A percentile compares a stretch with the other conserved stretches of the same genome.
phyloP scores from a whole-genome alignment of 1,140 invertebrate species.

The Acyrthosiphon pisum region DNA sequence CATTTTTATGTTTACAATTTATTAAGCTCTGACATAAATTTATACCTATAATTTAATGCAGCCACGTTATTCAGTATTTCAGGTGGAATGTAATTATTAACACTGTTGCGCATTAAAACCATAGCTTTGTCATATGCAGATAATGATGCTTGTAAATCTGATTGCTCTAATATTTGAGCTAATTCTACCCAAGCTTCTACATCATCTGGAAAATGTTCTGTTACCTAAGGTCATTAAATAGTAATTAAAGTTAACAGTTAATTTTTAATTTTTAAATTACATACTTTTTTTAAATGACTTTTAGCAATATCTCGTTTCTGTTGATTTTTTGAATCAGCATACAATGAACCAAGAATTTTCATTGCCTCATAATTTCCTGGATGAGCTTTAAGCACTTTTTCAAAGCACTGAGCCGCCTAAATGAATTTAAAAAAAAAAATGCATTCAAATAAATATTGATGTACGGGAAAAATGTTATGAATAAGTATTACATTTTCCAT shows the following conservation, averaged over 20 bases:
- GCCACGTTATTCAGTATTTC: constrained; percentile 99
- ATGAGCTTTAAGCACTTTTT: constrained; percentile 96
- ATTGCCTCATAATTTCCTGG: constrained; percentile 99
- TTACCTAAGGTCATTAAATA: constrained; percentile 68
- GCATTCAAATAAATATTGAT: constrained; percentile 44
- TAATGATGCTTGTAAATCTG: constrained; percentile 86
- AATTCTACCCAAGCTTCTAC: constrained; percentile 99
- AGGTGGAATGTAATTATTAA: constrained; percentile 92
- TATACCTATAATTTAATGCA: constrained; percentile 85
- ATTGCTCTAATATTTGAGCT: constrained; percentile 96
- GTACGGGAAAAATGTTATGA: constrained; percentile 49
- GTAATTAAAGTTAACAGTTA: neutral
- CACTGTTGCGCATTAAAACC: constrained; percentile 84
- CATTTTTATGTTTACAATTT: neutral
- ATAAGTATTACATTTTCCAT: constrained; percentile 85
- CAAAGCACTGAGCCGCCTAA: constrained; percentile 97
- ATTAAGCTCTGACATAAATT: neutral
- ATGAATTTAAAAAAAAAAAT: constrained; percentile 58
- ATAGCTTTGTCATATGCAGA: constrained; percentile 94
- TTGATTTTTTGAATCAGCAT: constrained; percentile 88
- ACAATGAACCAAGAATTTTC: constrained; percentile 97
- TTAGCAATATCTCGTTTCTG: constrained; percentile 92
- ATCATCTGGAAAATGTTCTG: constrained; percentile 97
- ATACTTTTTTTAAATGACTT: constrained; percentile 82
- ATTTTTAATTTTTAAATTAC: constrained; percentile 22